Conservation (phyloP, 2,888 invertebrate species). For the Augochlorella aurata region DNA sequence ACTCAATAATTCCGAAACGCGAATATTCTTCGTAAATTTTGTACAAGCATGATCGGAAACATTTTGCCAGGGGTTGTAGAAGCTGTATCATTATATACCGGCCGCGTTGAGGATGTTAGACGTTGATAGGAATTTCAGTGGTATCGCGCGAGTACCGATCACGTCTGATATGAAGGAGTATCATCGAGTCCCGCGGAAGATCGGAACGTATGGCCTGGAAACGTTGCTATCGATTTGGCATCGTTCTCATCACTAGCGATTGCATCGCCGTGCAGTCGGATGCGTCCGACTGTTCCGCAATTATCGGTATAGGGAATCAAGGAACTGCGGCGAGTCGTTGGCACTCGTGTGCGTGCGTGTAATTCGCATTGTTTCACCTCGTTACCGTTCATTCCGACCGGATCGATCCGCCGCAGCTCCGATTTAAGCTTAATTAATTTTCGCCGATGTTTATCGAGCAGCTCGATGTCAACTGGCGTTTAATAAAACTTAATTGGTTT, state of each 20-base stretch:
- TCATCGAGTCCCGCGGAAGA: neutral
- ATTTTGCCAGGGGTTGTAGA: no score
- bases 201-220: neutral
- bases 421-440: constrained; percentile 49
- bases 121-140: neutral
- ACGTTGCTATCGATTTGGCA: neutral
- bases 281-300: constrained; percentile 23
- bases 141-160: neutral
- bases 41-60: no score
- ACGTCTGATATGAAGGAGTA: neutral
- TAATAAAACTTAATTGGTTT: constrained; percentile 43
- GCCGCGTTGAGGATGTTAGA: no score
- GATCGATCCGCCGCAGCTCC: constrained; percentile 22
- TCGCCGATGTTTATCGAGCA: constrained; percentile 30
- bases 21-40: no score
- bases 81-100: no score
- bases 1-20: no score
- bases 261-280: constrained; percentile 16
- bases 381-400: constrained; percentile 32
- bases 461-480: constrained; percentile 39
- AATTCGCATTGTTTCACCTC: constrained; percentile 45
- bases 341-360: neutral
- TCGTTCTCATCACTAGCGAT: constrained; percentile 1
- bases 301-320: constrained; percentile 37
- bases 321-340: constrained; percentile 14